Conservation (phyloP, 2,888 invertebrate genomes). For the Laspeyria flexula region DNA sequence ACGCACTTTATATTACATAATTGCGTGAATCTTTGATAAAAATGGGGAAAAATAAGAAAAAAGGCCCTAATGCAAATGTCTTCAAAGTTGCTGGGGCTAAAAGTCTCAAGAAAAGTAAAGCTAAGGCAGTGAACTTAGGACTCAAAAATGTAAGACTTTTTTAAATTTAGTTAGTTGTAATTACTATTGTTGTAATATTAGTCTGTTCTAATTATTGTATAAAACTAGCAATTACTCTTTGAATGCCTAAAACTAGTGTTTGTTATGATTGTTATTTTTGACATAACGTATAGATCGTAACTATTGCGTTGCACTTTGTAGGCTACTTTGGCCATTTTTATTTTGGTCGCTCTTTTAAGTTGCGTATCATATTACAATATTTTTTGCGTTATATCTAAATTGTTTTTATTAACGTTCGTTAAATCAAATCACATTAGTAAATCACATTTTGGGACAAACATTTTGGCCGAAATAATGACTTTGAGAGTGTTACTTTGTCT, state of each 20-base stretch:
- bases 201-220: too few species aligned
- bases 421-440: too few species aligned
- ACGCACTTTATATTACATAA: too few species aligned
- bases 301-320: conserved; percentile 1
- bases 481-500: too few species aligned
- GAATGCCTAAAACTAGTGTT: neutral
- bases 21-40: conserved; percentile 7
- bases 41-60: conserved; percentile 79
- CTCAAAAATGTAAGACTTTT: conserved; percentile 72
- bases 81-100: conserved; percentile 82
- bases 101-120: conserved; percentile 79
- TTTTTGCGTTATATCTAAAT: too few species aligned
- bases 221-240: too few species aligned
- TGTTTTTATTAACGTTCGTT: too few species aligned
- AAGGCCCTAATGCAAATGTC: conserved; percentile 71
- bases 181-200: too few species aligned
- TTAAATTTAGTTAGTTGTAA: neutral
- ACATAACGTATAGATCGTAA: neutral
- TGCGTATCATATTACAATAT: too few species aligned
- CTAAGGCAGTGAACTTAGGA: conserved; percentile 76
- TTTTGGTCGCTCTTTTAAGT: neutral
- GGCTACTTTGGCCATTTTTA: neutral
- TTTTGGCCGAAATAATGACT: too few species aligned
- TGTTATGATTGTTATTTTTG: neutral
- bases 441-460: too few species aligned